Conservation (phyloP, 53 echinoderm and acorn worm genomes). For the Apostichopus leukothele region DNA sequence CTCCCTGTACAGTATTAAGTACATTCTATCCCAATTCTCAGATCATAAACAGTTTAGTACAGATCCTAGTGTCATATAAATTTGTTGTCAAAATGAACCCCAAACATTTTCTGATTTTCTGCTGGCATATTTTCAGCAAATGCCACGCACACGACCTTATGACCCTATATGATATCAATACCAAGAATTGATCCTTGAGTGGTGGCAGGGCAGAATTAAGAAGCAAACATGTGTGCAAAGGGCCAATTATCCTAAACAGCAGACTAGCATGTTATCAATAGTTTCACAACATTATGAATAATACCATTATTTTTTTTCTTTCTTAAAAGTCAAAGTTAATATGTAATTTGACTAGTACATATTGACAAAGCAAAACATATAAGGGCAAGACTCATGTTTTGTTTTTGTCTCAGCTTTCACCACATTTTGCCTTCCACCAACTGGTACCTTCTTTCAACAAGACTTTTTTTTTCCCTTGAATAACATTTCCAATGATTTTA, state of each 20-base stretch:
- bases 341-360: no score
- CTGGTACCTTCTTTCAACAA: neutral
- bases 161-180: conserved; percentile 25
- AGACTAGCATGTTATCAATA: no score
- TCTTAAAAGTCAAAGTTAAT: no score
- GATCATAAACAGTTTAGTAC: no score
- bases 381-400: no score
- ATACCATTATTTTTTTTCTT: no score
- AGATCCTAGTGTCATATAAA: neutral
- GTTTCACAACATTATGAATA: no score
- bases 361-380: no score
- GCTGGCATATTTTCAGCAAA: neutral
- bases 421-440: neutral
- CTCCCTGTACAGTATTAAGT: no score
- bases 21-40: no score
- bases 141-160: neutral
- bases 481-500: no score
- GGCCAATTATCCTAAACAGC: neutral
- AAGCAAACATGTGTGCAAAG: neutral
- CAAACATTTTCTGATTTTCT: neutral
- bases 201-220: neutral
- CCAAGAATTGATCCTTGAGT: neutral
- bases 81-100: neutral
- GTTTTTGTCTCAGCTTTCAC: neutral
- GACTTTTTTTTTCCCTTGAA: neutral